A percentile compares a stretch with the other conserved stretches of the same genome.
Conservation (phyloP, 2,797 vertebrate genomes). For the Aulostomus chinensis region DNA sequence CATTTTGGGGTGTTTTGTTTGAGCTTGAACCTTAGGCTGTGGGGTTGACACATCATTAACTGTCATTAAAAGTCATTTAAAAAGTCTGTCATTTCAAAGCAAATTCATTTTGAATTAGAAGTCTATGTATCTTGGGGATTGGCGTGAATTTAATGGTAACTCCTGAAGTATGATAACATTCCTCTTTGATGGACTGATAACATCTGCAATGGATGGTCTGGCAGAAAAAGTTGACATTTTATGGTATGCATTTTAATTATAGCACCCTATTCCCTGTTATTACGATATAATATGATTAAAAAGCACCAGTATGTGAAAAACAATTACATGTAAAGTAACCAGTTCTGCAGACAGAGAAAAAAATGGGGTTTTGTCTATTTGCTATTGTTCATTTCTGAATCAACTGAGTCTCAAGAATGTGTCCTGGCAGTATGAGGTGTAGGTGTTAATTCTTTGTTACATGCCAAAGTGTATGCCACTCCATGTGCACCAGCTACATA, state of each 20-base stretch:
- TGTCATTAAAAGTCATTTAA: too few species aligned
- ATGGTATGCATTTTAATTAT: slow-evolving; percentile 19
- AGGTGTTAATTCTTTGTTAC: neutral
- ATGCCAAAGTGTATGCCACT: neutral
- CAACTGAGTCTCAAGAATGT: neutral
- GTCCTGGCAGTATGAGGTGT: neutral
- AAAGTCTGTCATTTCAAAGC: too few species aligned
- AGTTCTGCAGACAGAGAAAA: neutral
- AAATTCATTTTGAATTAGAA: too few species aligned
- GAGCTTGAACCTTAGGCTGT: too few species aligned
- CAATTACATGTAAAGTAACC: slow-evolving; percentile 3
- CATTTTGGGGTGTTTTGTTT: too few species aligned
- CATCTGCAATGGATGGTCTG: too few species aligned
- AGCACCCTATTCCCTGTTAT: slow-evolving; percentile 23
- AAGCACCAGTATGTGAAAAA: too few species aligned
- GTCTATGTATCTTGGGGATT: too few species aligned
- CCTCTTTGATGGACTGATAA: too few species aligned
- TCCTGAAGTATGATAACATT: too few species aligned
- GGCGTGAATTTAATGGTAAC: too few species aligned
- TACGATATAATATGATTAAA: slow-evolving; percentile 25
- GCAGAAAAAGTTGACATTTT: slow-evolving; percentile 34
- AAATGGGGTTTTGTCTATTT: neutral
- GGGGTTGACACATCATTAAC: too few species aligned
- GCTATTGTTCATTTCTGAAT: neutral
- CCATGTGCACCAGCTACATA: neutral